Conservation (phyloP, 1,140 invertebrate species). For the Callitettix versicolor region DNA sequence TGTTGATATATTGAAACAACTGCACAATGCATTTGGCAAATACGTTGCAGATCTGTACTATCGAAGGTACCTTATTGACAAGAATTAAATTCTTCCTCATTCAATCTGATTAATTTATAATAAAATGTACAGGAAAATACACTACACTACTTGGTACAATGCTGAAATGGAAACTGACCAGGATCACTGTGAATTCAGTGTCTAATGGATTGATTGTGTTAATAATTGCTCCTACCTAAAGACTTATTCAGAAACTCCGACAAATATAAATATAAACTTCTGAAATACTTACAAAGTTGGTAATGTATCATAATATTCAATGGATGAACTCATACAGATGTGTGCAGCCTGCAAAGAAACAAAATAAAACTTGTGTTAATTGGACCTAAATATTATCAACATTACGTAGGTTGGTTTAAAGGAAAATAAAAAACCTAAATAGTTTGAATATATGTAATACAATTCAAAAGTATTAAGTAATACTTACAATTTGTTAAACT, state of each 20-base stretch:
- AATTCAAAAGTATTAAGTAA: not conserved
- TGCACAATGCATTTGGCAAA: no score
- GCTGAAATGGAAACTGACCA: not conserved
- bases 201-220: not conserved
- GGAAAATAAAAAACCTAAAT: not conserved
- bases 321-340: slow-evolving; percentile 55
- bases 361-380: slow-evolving; percentile 27
- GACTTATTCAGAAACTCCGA: not conserved
- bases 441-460: not conserved
- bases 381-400: slow-evolving; percentile 3
- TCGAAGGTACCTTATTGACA: no score
- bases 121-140: not conserved
- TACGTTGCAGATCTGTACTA: no score
- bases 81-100: no score
- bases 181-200: not conserved
- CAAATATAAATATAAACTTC: slow-evolving; percentile 14
- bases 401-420: not conserved
- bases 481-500: not conserved
- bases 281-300: slow-evolving; percentile 50
- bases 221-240: not conserved
- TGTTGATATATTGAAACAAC: no score
- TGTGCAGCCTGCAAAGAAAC: slow-evolving; percentile 55
- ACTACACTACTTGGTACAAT: not conserved
- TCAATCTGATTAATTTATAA: not conserved
- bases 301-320: slow-evolving; percentile 50